A percentile compares a stretch with the other conserved stretches of the same genome.
phyloP scores from a whole-genome alignment of 2,113 vertebrate species.

The Cynopterus brachyotis region DNA sequence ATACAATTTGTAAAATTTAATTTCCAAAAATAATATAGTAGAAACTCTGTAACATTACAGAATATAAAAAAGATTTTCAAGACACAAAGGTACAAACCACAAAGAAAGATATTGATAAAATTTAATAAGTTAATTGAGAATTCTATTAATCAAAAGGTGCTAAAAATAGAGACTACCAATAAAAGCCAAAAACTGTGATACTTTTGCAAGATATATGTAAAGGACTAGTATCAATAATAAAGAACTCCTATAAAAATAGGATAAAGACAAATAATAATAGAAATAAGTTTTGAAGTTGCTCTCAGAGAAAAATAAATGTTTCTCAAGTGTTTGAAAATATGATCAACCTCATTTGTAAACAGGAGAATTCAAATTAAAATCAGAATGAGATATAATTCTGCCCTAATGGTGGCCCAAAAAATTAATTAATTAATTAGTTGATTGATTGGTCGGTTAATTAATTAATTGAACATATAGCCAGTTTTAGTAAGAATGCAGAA shows the following conservation, averaged over 20 bases:
- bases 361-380: background rate
- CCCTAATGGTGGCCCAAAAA: background rate
- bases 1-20: background rate
- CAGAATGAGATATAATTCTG: background rate
- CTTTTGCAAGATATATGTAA: background rate
- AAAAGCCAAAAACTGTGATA: background rate
- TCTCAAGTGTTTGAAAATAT: background rate
- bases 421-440: no score
- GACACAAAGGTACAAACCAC: background rate
- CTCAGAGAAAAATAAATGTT: background rate
- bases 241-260: background rate
- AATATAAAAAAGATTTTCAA: background rate
- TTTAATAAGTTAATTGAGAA: background rate
- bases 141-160: background rate
- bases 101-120: background rate
- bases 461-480: background rate
- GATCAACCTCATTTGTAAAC: background rate
- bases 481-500: background rate
- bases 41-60: background rate
- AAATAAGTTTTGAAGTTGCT: background rate
- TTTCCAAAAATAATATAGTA: background rate
- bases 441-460: no score
- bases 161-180: background rate
- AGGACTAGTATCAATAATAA: background rate
- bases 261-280: background rate